Percentiles rank a stretch among this genome's conserved stretches.
Evolutionary conservation across 1,140 invertebrate genomes (phyloP).

Genomic region (Leptoteleia sp.): DNA sequence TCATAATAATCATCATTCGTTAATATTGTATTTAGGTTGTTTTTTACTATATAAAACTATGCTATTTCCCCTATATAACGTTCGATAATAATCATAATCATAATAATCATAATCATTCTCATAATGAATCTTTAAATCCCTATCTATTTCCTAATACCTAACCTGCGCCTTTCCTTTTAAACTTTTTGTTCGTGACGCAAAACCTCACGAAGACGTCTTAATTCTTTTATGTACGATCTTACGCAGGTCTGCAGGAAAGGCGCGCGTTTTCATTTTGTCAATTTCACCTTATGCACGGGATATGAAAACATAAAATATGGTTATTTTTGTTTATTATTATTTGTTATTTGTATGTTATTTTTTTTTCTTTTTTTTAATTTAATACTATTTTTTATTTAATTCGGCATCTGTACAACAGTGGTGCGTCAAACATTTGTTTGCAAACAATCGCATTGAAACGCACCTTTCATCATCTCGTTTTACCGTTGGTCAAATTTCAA

Average conservation of each 20-base stretch:
- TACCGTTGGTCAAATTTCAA: slow-evolving; percentile 19
- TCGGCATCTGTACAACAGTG: slow-evolving; percentile 66
- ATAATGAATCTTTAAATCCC: slow-evolving; percentile 46
- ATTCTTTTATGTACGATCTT: too few relatives aligned
- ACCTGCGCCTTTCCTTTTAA: slow-evolving; percentile 34
- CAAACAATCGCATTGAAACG: slow-evolving; percentile 29
- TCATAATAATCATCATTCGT: slow-evolving; percentile 69
- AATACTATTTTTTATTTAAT: too few relatives aligned
- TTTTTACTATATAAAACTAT: slow-evolving; percentile 79
- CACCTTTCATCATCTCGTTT: slow-evolving; percentile 46
- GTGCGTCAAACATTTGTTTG: slow-evolving; percentile 23
- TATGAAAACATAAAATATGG: slow-evolving; percentile 65
- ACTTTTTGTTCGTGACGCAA: slow-evolving; percentile 35
- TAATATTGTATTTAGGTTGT: slow-evolving; percentile 73
- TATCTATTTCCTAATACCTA: slow-evolving; percentile 57
- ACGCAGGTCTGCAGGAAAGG: too few relatives aligned
- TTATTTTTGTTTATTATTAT: slow-evolving; percentile 1
- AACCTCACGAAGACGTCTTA: slow-evolving; percentile 32
- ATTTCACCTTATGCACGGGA: slow-evolving; percentile 2
- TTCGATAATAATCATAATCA: slow-evolving; percentile 67
- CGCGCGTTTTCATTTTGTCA: too few relatives aligned
- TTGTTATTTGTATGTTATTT: slow-evolving; percentile 52
- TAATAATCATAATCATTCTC: slow-evolving; percentile 22
- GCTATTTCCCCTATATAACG: slow-evolving; percentile 73
- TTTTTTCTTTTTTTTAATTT: slow-evolving; percentile 13